Conservation (phyloP, 2,888 invertebrate genomes). For the Aelia acuminata region DNA sequence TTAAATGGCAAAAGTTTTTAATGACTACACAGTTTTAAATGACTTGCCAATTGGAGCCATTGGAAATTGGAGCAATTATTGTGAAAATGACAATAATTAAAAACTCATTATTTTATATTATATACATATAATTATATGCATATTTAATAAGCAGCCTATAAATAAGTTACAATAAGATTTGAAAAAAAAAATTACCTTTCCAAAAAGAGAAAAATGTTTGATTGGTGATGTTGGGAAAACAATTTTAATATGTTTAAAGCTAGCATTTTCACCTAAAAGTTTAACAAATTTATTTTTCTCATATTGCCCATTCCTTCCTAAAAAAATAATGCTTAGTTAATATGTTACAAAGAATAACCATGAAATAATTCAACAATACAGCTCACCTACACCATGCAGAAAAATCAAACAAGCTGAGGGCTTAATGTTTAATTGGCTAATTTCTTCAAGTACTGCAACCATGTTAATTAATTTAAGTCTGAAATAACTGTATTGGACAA, state of each 20-base stretch:
- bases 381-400: conserved; percentile 38
- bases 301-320: conserved; percentile 22
- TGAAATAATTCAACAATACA: not conserved
- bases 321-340: not conserved
- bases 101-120: too few species aligned
- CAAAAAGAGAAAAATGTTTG: conserved; percentile 29
- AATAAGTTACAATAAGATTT: not conserved
- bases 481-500: not conserved
- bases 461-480: not conserved
- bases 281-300: conserved; percentile 41
- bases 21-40: too few species aligned
- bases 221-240: conserved; percentile 47
- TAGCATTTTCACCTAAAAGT: conserved; percentile 9
- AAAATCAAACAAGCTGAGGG: conserved; percentile 48
- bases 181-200: conserved; percentile 8
- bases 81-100: too few species aligned
- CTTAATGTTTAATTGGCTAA: not conserved
- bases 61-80: too few species aligned
- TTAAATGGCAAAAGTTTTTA: too few species aligned
- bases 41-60: too few species aligned
- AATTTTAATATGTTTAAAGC: conserved; percentile 42
- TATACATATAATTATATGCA: too few species aligned
- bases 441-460: not conserved
- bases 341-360: not conserved
- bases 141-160: not conserved